Base-by-base conservation (phyloP, 2,888 invertebrate species). In the Macrosoma leucophasiata region DNA sequence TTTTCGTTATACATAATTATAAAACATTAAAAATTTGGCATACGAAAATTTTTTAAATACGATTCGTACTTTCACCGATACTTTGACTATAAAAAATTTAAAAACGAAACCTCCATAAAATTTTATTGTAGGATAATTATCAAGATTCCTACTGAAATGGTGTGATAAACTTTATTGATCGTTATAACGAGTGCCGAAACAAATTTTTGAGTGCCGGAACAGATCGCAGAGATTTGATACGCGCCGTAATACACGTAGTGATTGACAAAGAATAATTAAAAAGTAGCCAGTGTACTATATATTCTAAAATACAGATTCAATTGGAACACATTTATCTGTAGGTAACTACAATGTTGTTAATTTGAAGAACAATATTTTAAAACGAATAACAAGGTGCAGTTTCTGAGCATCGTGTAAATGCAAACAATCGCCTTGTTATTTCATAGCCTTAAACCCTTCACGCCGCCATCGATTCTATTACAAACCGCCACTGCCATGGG, bases 131-230 rank as follows among this genome's bases (percentile, higher is more conserved):
- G 46, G 49, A 63, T 74, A 69, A 77, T 76, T 75, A 68, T 62
- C 53, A 50, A 60, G 67, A 72, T 76, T 76, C 71, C 77, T 79
- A 79, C 77, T 62, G 76, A 68, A 77, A 68, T 75, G 65, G 75
- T 73, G 73, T 75, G 70, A 71, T 78, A 71, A 78, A 79, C 48
- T 78, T 78, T 77, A 78, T 77, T 71, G 77, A 62, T 74, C 71
- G 72, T 73, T 74, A 68, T 58, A 67, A 65, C 55, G 69, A 75
- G 65, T 58, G 57, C 62, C 76, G 72, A 54, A 50, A 48, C 68
- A 39, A 72, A 82, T 75, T 53, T 41, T 38, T 62, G 68, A 78
- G 67, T 64, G 73, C 62, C 67, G 67, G 54, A 57, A 62, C 70
- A 50, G 67, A 82, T 79, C 55, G 40, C 36, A 40, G 27, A 49